Conservation (phyloP, 2,888 invertebrate species). For the Dorcus parallelipipedus region DNA sequence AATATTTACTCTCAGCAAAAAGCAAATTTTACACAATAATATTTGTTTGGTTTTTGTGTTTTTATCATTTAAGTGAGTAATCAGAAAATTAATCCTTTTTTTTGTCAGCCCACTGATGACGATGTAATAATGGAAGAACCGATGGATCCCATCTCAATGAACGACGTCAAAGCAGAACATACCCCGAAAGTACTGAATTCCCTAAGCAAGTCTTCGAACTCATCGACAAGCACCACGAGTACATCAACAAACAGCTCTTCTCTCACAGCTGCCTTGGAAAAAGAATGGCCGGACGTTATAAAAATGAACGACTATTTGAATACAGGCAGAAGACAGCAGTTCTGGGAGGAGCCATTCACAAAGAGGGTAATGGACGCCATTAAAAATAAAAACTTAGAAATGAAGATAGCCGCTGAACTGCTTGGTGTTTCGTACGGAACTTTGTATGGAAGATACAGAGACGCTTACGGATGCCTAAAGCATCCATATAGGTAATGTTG, state of each 20-base stretch:
- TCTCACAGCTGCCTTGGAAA: constrained; percentile 45
- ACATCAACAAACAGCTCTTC: constrained; percentile 40
- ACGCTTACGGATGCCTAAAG: constrained; percentile 84
- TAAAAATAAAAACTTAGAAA: constrained; percentile 84
- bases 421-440: constrained; percentile 89
- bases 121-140: constrained; percentile 32
- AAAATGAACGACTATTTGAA: constrained; percentile 84
- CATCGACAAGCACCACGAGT: constrained; percentile 14
- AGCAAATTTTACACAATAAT: not conserved
- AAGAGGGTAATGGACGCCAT: constrained; percentile 87
- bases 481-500: constrained; percentile 73
- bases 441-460: constrained; percentile 82
- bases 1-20: no score
- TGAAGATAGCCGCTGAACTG: constrained; percentile 89
- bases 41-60: not conserved
- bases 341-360: constrained; percentile 90
- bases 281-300: constrained; percentile 65
- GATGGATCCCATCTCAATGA: constrained; percentile 32
- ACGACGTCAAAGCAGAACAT: constrained; percentile 19
- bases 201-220: constrained; percentile 10
- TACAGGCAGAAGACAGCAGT: constrained; percentile 82
- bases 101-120: constrained; percentile 31
- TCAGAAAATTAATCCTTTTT: not conserved
- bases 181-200: constrained; percentile 12
- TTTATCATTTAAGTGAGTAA: not conserved